These are phyloP conservation scores for Drosophila planitibia DNA, from an alignment of 2,888 invertebrate genomes.

Conservation along the genomic window DNA sequence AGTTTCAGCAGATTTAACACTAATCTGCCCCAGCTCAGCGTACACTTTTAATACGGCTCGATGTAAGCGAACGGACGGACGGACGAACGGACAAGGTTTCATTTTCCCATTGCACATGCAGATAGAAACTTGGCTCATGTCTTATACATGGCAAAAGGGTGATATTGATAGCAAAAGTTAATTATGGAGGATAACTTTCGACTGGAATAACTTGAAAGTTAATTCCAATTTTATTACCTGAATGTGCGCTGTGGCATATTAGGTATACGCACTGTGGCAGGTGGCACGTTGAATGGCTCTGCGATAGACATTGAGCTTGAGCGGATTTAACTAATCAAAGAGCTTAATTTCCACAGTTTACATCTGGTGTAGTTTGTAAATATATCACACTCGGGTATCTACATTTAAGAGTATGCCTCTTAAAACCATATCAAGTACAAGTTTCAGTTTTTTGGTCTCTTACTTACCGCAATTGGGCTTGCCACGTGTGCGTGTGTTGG, in stretches of 20 bases:
- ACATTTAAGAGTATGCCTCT: neutral
- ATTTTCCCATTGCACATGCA: neutral
- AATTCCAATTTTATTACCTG: neutral
- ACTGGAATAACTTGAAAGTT: constrained; percentile 11
- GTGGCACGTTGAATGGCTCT: neutral
- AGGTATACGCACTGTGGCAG: constrained; percentile 48
- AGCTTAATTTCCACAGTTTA: neutral
- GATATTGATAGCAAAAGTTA: constrained; percentile 55
- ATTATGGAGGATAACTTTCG: constrained; percentile 40
- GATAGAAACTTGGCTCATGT: constrained; percentile 14
- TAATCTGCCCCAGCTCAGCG: constrained; percentile 30
- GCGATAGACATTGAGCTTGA: neutral
- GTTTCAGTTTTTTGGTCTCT: neutral
- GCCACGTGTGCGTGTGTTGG: constrained; percentile 93
- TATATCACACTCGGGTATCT: neutral
- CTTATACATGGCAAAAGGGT: constrained; percentile 48
- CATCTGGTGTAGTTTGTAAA: neutral
- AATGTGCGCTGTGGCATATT: constrained; percentile 34
- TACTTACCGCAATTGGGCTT: constrained; percentile 92
- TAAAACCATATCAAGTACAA: constrained; percentile 19
- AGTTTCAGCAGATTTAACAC: constrained; percentile 28
- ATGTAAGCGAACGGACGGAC: neutral
- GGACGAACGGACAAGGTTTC: neutral
- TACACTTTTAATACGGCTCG: constrained; percentile 32
- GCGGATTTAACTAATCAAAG: constrained; percentile 12